Percentiles rank a stretch among this genome's conserved stretches.
Conservation (phyloP, 2,113 vertebrate species). For the Atrichornis clamosus region DNA sequence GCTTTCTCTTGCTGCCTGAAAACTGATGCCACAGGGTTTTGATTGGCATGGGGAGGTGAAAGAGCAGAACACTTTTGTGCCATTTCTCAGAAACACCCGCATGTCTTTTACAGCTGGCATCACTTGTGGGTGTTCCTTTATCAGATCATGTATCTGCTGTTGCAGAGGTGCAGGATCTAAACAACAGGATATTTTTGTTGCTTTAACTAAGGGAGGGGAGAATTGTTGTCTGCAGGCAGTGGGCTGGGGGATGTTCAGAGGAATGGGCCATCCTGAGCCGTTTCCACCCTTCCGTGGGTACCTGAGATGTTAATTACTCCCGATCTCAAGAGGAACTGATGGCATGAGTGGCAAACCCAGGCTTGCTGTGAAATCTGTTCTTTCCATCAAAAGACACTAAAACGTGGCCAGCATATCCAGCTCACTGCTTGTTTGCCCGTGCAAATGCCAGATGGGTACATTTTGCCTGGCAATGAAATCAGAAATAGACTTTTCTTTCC, state of each 20-base stretch:
- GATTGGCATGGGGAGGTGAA: background rate
- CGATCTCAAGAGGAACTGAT: background rate
- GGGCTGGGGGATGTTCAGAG: background rate
- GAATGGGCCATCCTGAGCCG: accelerated
- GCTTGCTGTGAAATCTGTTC: background rate
- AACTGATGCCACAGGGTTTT: accelerated
- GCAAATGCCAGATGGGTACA: background rate
- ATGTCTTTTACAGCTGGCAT: background rate
- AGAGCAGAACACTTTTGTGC: background rate
- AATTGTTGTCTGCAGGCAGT: background rate
- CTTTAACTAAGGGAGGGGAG: background rate
- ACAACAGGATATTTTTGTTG: background rate
- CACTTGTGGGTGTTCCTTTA: background rate
- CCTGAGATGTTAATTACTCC: background rate
- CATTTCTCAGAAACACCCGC: background rate
- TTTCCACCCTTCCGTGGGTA: background rate
- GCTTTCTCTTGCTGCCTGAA: background rate
- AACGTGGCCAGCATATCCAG: background rate
- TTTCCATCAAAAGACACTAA: background rate
- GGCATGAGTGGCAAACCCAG: background rate
- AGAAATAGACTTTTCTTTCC: slow-evolving; percentile 66
- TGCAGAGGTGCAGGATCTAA: background rate
- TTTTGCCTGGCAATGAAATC: slow-evolving; percentile 50
- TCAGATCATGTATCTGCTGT: accelerated
- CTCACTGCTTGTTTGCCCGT: background rate